phyloP scores from a whole-genome alignment of 1,140 invertebrate genomes.

The Diploscapter pachys region DNA sequence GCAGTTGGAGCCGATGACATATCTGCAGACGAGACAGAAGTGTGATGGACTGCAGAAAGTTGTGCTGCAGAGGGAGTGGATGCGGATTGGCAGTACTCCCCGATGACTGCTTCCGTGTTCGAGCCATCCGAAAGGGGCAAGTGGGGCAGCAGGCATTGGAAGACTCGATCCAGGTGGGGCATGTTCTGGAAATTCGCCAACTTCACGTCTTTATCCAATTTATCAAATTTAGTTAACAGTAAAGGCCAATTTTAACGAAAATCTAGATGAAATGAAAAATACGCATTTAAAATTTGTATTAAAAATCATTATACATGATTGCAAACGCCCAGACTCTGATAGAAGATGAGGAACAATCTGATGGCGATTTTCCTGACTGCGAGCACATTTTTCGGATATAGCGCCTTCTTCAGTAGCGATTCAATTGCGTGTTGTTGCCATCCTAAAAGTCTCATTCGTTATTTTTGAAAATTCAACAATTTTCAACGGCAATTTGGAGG shows the following conservation, averaged over 20 bases:
- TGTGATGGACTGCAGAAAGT: too few species aligned
- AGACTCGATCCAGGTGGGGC: constrained; percentile 48
- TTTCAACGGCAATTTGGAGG: background rate
- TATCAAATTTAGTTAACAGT: constrained; percentile 4
- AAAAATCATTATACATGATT: constrained; percentile 13
- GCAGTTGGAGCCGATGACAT: constrained; percentile 23
- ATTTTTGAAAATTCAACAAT: constrained; percentile 7
- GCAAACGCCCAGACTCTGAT: constrained; percentile 49
- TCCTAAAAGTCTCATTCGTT: constrained; percentile 35
- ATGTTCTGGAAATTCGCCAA: constrained; percentile 2
- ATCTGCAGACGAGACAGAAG: too few species aligned
- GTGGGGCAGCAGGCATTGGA: constrained; percentile 51
- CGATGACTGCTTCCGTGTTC: constrained; percentile 40
- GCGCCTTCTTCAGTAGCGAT: constrained; percentile 47
- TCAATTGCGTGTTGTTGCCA: constrained; percentile 58
- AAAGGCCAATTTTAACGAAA: background rate
- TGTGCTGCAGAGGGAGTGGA: constrained; percentile 1
- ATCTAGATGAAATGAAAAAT: too few species aligned
- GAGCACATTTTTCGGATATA: constrained; percentile 50
- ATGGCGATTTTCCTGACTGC: constrained; percentile 56
- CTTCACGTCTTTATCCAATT: background rate
- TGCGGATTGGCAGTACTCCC: constrained; percentile 46
- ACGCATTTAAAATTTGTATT: too few species aligned
- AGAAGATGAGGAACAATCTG: constrained; percentile 56
- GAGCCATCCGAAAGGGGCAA: constrained; percentile 45